Percentiles rank a stretch among this genome's conserved stretches.
Evolutionary conservation across 2,797 vertebrate genomes (phyloP).

Genomic region (Delichon dasypus): DNA sequence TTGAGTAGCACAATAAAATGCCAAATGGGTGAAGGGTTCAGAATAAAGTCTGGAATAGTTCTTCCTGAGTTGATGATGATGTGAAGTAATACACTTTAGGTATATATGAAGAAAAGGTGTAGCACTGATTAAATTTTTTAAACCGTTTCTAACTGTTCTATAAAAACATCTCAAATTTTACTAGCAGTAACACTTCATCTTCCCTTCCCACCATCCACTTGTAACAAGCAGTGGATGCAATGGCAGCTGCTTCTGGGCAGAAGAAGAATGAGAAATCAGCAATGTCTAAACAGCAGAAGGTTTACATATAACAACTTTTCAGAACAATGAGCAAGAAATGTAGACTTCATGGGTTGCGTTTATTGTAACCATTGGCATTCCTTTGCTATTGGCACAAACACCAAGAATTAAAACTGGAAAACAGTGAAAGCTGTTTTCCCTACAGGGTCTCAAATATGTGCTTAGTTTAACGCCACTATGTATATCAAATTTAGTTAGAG

Average conservation of each 20-base stretch:
- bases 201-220: conserved; percentile 33
- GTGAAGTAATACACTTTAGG: background rate
- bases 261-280: conserved; percentile 64
- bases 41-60: conserved; percentile 28
- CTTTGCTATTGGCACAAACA: conserved; percentile 57
- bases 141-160: background rate
- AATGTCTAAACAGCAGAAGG: conserved; percentile 66
- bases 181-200: background rate
- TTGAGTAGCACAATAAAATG: conserved; percentile 28
- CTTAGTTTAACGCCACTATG: conserved; percentile 43
- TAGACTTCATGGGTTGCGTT: conserved; percentile 50
- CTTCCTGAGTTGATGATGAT: conserved; percentile 5
- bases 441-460: conserved; percentile 45
- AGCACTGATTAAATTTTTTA: background rate
- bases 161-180: background rate
- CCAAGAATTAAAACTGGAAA: conserved; percentile 55
- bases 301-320: conserved; percentile 61
- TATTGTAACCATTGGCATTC: conserved; percentile 51
- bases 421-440: conserved; percentile 52
- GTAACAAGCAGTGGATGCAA: conserved; percentile 3
- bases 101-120: background rate
- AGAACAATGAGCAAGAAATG: conserved; percentile 63
- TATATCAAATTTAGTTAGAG: conserved; percentile 63
- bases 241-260: conserved; percentile 59
- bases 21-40: background rate